phyloP scores from a whole-genome alignment of 2,888 invertebrate species.

The Myopa tessellatipennis region DNA sequence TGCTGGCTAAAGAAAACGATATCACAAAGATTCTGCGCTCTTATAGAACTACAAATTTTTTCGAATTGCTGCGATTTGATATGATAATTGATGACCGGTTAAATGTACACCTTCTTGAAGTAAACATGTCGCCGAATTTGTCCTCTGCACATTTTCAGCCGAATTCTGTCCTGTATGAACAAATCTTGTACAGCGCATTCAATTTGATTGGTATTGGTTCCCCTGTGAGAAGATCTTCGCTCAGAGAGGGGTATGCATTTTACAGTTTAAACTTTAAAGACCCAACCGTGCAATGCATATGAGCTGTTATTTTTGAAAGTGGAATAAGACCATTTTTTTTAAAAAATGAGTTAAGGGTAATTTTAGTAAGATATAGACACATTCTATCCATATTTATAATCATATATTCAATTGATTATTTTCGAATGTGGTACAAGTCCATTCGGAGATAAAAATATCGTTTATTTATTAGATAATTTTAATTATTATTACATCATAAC shows the following conservation, averaged over 20 bases:
- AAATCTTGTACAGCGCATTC: conserved; percentile 87
- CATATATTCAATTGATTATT: too few relatives aligned
- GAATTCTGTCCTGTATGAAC: conserved; percentile 90
- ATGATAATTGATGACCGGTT: conserved; percentile 89
- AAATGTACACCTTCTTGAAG: conserved; percentile 90
- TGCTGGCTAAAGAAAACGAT: conserved; percentile 78
- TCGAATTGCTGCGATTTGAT: conserved; percentile 95
- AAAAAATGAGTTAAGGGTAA: too few relatives aligned
- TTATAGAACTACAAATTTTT: conserved; percentile 77
- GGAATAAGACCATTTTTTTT: too few relatives aligned
- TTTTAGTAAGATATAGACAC: too few relatives aligned
- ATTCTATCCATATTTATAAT: too few relatives aligned
- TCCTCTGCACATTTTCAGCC: conserved; percentile 93
- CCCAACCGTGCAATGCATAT: background rate
- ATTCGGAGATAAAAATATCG: too few relatives aligned
- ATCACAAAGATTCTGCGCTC: conserved; percentile 73
- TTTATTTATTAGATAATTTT: too few relatives aligned
- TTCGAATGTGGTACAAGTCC: too few relatives aligned
- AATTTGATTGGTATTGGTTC: conserved; percentile 81
- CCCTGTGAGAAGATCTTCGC: conserved; percentile 67
- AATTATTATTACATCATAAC: too few relatives aligned
- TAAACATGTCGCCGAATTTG: conserved; percentile 98
- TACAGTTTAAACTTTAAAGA: background rate
- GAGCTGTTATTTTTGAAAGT: too few relatives aligned
- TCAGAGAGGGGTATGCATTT: conserved; percentile 65